Base-by-base conservation (phyloP, 2,113 vertebrate genomes). In the Carassius carassius region DNA sequence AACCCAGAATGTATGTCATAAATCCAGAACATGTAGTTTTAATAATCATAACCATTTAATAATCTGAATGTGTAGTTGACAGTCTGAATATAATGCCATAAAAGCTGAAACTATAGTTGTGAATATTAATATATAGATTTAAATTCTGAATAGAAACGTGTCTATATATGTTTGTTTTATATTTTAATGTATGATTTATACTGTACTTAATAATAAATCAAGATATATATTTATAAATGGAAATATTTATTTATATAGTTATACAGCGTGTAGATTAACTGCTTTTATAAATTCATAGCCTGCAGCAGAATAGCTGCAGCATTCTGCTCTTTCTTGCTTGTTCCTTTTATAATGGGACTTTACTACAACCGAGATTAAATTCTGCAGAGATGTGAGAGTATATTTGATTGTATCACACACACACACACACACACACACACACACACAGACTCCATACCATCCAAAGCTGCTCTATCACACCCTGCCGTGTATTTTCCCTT, bases 361-460 rank as follows among this genome's bases (percentile, higher is more conserved):
- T 80, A 78, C 32, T 62, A 35, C 49, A 58, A 60, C 41, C n/a
- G n/a, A 51, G 37, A 81, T 67, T 81, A 19, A 17, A 81, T 81
- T 29, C 23, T 67, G 78, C 65, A 35, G 16, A 54, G 63, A 35
- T 37, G 65, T 72, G n/a, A 56, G 47, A 23, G 25, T 56, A n/a
- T 76, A 32, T 54, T 35, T 65, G 21, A 83, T 76, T 76, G 37
- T 49, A 47, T 80, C 25, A 84, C 35, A 63, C 23, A 29, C 69
- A 35, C 79, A 83, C 35, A 63, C 82, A 83, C 41, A 29, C 69
- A 35, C 79, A 41, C 41, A 41, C 37, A 41, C 37, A 41, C n/a
- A 3, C 21, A 74, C 16, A 47, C 35, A n/a, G 9, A 17, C 23
- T 9, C 16, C 54, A 63, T 21, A 47, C 16, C 6, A 49, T n/a